A percentile compares a stretch with the other conserved stretches of the same genome.
phyloP scores from a whole-genome alignment of 2,888 invertebrate genomes.

The Aspidiotus destructor region DNA sequence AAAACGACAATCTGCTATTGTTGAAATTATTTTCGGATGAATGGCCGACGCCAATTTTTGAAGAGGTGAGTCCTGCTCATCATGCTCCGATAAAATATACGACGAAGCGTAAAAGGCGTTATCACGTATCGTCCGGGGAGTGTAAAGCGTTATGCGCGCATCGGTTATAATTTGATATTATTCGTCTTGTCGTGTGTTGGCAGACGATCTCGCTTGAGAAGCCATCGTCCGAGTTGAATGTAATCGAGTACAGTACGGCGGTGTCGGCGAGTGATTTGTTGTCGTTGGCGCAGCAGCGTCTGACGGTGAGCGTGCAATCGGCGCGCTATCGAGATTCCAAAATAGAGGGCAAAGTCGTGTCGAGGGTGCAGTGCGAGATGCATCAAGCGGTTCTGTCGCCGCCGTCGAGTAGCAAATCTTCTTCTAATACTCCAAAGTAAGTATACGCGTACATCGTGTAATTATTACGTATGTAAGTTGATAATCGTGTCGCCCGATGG shows the following conservation, averaged over 20 bases:
- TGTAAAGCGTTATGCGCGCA: too few relatives aligned
- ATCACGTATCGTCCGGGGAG: too few relatives aligned
- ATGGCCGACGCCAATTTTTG: slow-evolving; percentile 60
- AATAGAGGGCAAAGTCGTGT: slow-evolving; percentile 61
- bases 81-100: too few relatives aligned
- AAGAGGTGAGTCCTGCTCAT: slow-evolving; percentile 50
- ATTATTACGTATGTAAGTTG: too few relatives aligned
- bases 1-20: slow-evolving; percentile 50
- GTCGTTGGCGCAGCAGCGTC: slow-evolving; percentile 55
- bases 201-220: slow-evolving; percentile 57
- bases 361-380: slow-evolving; percentile 68
- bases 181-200: slow-evolving; percentile 37
- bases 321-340: slow-evolving; percentile 55
- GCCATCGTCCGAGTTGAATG: slow-evolving; percentile 65
- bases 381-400: slow-evolving; percentile 51
- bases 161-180: too few relatives aligned
- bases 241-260: slow-evolving; percentile 67
- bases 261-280: slow-evolving; percentile 66
- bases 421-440: too few relatives aligned
- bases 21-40: slow-evolving; percentile 61
- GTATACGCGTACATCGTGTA: too few relatives aligned
- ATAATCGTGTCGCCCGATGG: too few relatives aligned
- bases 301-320: slow-evolving; percentile 61
- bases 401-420: too few relatives aligned
- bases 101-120: too few relatives aligned